These are phyloP conservation scores for Tiliqua scincoides DNA, from an alignment of 2,113 vertebrate genomes.

Conservation along the genomic window DNA sequence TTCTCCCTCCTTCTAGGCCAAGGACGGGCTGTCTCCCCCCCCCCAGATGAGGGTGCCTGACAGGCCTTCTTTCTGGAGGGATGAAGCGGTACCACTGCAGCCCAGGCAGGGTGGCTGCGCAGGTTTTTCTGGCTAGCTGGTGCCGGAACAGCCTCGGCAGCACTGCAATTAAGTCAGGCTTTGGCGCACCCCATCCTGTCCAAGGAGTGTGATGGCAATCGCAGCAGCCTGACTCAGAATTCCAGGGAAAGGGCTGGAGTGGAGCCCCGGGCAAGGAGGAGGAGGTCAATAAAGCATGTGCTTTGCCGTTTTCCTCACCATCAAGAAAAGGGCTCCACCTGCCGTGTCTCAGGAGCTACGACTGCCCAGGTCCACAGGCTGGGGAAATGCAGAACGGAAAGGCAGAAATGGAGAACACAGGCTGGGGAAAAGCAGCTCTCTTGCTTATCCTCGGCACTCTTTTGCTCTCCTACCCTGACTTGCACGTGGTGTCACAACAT, in stretches of 20 bases:
- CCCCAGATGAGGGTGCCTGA: slow-evolving; percentile 43
- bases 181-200: slow-evolving; percentile 61
- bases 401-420: no score
- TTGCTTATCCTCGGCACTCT: no score
- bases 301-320: slow-evolving; percentile 53
- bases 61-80: slow-evolving; percentile 29
- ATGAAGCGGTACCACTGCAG: slow-evolving; percentile 57
- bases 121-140: slow-evolving; percentile 69
- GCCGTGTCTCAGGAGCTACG: not conserved
- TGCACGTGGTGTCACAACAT: no score
- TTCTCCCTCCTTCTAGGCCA: slow-evolving; percentile 24
- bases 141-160: slow-evolving; percentile 54
- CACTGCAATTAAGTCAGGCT: slow-evolving; percentile 52
- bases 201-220: slow-evolving; percentile 63
- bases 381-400: not conserved
- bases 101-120: slow-evolving; percentile 52
- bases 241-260: slow-evolving; percentile 36
- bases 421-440: no score
- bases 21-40: slow-evolving; percentile 37
- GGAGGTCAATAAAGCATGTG: slow-evolving; percentile 16
- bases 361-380: not conserved
- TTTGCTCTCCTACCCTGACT: no score
- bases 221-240: slow-evolving; percentile 64
- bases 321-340: slow-evolving; percentile 35
- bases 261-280: slow-evolving; percentile 54